Evolutionary conservation across 2,113 vertebrate genomes (phyloP).

Genomic region (Dicentrarchus labrax): DNA sequence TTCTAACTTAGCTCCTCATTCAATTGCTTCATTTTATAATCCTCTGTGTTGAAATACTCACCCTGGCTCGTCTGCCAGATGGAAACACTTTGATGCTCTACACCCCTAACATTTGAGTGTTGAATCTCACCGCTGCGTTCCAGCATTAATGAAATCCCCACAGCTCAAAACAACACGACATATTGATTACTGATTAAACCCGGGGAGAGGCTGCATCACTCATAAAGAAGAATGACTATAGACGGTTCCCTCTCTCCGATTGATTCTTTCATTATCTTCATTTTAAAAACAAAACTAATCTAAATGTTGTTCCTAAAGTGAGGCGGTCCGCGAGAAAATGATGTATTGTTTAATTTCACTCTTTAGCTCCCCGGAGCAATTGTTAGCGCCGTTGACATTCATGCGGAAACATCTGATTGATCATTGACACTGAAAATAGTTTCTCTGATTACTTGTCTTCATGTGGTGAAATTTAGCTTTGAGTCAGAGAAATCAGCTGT

Average conservation of each 20-base stretch:
- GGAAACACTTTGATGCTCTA: background rate
- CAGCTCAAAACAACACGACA: background rate
- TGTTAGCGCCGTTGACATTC: background rate
- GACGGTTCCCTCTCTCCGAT: background rate
- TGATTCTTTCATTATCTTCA: background rate
- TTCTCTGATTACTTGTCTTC: conserved; percentile 12
- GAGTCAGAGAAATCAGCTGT: background rate
- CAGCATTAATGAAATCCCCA: background rate
- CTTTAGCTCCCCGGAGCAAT: background rate
- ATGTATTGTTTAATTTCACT: conserved; percentile 5
- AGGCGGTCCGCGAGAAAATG: background rate
- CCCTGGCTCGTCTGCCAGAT: background rate
- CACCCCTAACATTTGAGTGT: background rate
- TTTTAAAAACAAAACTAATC: conserved; percentile 1
- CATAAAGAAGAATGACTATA: background rate
- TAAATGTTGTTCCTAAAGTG: background rate
- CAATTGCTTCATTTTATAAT: background rate
- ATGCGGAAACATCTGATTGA: background rate
- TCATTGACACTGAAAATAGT: background rate
- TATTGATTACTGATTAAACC: background rate
- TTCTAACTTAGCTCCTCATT: too few relatives aligned
- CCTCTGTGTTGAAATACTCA: background rate
- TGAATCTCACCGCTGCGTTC: background rate
- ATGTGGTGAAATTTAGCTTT: background rate
- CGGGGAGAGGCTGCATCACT: background rate